Evolutionary conservation across 1,140 invertebrate genomes (phyloP), one percentile per base, ranked within the genome.

Genomic region (Diprion similis): DNA sequence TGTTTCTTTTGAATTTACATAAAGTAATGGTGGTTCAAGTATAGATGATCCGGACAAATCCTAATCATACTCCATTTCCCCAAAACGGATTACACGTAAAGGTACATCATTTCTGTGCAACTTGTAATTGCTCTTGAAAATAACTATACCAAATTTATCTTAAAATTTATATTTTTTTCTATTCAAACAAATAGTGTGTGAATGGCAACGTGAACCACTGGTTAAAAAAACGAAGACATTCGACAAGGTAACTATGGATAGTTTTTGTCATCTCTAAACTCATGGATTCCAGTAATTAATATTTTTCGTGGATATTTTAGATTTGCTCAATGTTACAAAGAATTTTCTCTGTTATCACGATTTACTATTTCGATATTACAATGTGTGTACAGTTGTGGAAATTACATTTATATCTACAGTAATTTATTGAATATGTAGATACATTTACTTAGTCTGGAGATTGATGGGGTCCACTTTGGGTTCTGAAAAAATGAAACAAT

Each of bases 401-500:
- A 70, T 70, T 71, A 17, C 51, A 68, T 24, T 75, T 72, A 72
- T 75, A 76, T 77, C 75, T 46, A 73, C 73, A 70, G 46, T 17
- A 51, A 76, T 75, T 75, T 77, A 64, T 75, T 65, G 78, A 48
- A 66, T 59, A 73, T 59, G 76, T 24, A 73, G 18, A 69, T 64
- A 79, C 51, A 51, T 45, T 0, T 71, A 71, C 72, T 65, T 69
- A 72, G 1, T 76, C 48, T 64, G 18, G 17, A 51, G 67, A 68
- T 65, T 10, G 69, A 37, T 71, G 71, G 77, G 24, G 65, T 82
- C 79, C 51, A 84, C 71, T 74, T 79, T 77, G 7, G 83, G 80
- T 65, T 85, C 82, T 85, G 75, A 46, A 82, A 83, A 77, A 71
- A 73, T 59, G 51, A 45, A 47, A 74, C 10, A 67, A 19, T 73